Conservation (phyloP, 2,888 invertebrate genomes). For the Caenorhabditis sulstoni region DNA sequence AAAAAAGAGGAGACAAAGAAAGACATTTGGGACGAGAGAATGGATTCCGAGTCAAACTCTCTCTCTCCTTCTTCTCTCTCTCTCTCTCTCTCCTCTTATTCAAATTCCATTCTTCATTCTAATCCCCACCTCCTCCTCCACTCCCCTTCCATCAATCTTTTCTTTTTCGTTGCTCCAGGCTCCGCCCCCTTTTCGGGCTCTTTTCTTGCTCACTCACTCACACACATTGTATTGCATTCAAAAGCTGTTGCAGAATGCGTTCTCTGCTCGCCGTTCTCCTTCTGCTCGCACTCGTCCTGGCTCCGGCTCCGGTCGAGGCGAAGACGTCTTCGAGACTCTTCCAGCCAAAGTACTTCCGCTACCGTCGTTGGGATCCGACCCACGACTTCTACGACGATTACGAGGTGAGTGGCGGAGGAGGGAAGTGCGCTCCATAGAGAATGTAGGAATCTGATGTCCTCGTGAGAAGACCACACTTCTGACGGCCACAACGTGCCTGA, state of each 20-base stretch:
- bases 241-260: constrained; percentile 36
- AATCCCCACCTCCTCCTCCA: constrained; percentile 17
- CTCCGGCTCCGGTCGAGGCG: constrained; percentile 17
- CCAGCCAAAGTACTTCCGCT: constrained; percentile 57
- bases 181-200: constrained; percentile 14
- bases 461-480: background rate
- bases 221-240: background rate
- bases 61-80: too few species aligned
- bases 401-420: constrained; percentile 37
- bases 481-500: background rate
- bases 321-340: constrained; percentile 34
- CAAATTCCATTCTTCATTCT: constrained; percentile 26
- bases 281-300: constrained; percentile 21
- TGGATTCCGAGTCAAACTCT: too few species aligned
- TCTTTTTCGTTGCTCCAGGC: constrained; percentile 13
- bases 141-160: constrained; percentile 38
- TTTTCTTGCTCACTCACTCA: constrained; percentile 13
- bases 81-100: too few species aligned
- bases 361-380: constrained; percentile 62
- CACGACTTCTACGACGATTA: constrained; percentile 62
- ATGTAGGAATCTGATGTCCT: constrained; percentile 9
- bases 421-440: background rate
- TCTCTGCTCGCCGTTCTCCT: constrained; percentile 38
- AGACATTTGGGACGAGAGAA: too few species aligned
- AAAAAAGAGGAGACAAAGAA: background rate